These are phyloP conservation scores for Corythornis cristatus DNA, from an alignment of 2,113 vertebrate species.

Conservation along the genomic window DNA sequence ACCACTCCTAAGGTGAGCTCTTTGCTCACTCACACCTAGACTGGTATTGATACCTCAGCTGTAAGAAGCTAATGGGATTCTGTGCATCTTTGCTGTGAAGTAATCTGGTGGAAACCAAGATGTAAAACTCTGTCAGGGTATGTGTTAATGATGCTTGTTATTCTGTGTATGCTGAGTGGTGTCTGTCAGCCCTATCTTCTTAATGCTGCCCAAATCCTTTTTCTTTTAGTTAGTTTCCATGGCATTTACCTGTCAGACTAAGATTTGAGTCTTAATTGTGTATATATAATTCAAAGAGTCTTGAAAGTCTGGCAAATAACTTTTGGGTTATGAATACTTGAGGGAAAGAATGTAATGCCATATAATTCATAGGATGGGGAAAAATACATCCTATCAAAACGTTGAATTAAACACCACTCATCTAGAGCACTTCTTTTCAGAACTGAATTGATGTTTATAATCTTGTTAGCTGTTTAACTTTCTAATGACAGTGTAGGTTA, in stretches of 20 bases:
- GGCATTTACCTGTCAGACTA: not conserved
- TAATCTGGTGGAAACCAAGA: not conserved
- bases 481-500: not conserved
- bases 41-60: not conserved
- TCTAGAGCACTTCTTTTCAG: not conserved
- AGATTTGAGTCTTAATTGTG: not conserved
- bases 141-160: not conserved
- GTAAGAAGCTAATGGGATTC: not conserved
- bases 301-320: not conserved
- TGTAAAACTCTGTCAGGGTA: not conserved
- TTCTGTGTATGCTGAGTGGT: not conserved
- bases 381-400: not conserved
- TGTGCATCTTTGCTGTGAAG: not conserved
- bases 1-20: not conserved
- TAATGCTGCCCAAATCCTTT: not conserved
- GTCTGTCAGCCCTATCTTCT: not conserved
- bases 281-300: not conserved
- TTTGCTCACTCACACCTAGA: not conserved
- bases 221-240: not conserved
- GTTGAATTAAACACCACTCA: not conserved
- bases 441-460: not conserved
- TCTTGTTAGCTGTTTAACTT: not conserved
- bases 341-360: not conserved
- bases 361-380: not conserved
- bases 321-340: not conserved